phyloP scores from a whole-genome alignment of 1,140 invertebrate species.

The Tetramorium parvispinum region DNA sequence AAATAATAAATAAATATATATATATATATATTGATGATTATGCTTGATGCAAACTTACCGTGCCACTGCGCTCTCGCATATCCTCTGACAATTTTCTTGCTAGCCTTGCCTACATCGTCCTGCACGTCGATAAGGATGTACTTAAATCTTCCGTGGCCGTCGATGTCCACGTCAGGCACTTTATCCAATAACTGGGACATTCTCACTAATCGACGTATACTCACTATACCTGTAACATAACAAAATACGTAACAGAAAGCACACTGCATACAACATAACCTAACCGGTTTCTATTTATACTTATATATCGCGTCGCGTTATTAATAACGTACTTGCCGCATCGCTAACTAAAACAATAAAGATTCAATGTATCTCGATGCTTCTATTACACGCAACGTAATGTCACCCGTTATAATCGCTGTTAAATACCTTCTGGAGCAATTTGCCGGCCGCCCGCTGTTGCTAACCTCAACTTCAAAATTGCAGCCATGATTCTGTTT shows the following conservation, averaged over 20 bases:
- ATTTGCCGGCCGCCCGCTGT: neutral
- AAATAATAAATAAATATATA: constrained; percentile 60
- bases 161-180: constrained; percentile 93
- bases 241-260: constrained; percentile 57
- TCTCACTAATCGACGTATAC: constrained; percentile 33
- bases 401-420: neutral
- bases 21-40: neutral
- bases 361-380: neutral
- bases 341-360: neutral
- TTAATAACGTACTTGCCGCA: neutral
- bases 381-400: neutral
- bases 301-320: neutral
- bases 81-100: constrained; percentile 91
- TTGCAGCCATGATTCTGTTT: neutral
- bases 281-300: constrained; percentile 5
- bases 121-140: constrained; percentile 93
- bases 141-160: constrained; percentile 92
- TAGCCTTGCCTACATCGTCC: constrained; percentile 83
- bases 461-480: constrained; percentile 33
- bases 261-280: constrained; percentile 38
- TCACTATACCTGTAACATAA: constrained; percentile 8
- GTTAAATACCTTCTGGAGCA: constrained; percentile 51
- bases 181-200: constrained; percentile 83
- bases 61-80: constrained; percentile 90
- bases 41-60: constrained; percentile 84